Percentiles rank a stretch among this genome's conserved stretches.
Evolutionary conservation across 2,888 invertebrate species (phyloP).

Genomic region (Agrochola lychnidis): DNA sequence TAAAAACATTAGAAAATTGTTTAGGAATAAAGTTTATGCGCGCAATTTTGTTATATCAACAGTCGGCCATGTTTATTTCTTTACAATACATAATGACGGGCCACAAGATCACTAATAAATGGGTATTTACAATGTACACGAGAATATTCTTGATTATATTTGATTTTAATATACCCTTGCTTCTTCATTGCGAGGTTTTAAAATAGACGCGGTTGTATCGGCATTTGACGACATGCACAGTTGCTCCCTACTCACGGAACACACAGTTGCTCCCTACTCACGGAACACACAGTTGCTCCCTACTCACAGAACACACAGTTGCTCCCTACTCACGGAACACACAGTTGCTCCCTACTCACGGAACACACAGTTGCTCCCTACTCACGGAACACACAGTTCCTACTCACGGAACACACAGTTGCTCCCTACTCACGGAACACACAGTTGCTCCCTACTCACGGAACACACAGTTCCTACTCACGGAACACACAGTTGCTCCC

Average conservation of each 20-base stretch:
- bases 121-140: conserved; percentile 69
- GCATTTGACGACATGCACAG: too few relatives aligned
- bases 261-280: too few relatives aligned
- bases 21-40: conserved; percentile 57
- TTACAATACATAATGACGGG: conserved; percentile 81
- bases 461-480: background rate
- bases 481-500: background rate
- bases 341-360: too few relatives aligned
- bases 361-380: background rate
- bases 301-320: too few relatives aligned
- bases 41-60: conserved; percentile 70
- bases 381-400: background rate
- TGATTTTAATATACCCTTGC: conserved; percentile 36
- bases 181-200: conserved; percentile 1
- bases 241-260: too few relatives aligned
- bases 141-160: conserved; percentile 32
- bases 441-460: too few relatives aligned
- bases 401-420: too few relatives aligned
- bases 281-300: too few relatives aligned
- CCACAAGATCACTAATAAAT: conserved; percentile 68
- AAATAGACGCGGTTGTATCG: background rate
- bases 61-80: conserved; percentile 74
- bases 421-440: too few relatives aligned
- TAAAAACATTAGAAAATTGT: conserved; percentile 35
- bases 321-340: too few relatives aligned